Evolutionary conservation across 2,888 invertebrate genomes (phyloP), one percentile per base, ranked within the genome.

Genomic region (Scaptodrosophila latifasciaeformis): DNA sequence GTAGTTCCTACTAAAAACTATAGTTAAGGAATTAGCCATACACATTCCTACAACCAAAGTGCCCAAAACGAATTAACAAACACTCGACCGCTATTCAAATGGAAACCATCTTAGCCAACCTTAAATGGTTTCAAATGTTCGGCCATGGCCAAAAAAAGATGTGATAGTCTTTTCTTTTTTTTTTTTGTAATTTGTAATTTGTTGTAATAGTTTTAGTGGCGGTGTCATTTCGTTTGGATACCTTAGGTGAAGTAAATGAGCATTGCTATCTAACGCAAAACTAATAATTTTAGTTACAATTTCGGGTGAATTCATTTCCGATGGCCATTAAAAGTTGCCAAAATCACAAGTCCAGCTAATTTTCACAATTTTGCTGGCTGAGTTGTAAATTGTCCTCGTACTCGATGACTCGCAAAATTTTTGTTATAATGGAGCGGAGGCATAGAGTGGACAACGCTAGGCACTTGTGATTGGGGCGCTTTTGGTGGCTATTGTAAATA

Each of bases 21-120:
- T 84, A 84, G 85, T 85, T 85, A 71, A 85, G 86, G 80, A 82
- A 84, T 53, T 86, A 86, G 85, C 81, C 83, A 86, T 86, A 86
- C 75, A 82, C 86, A 86, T 82, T 86, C 78, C 83, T 83, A 81
- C 79, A 78, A 83, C 85, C 76, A 79, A 75, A 76, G 62, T 77
- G 76, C 84, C 83, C 85, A 84, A 85, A 76, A 83, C 84, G 84
- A n/a, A n/a, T n/a, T n/a, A n/a, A n/a, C n/a, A n/a, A n/a, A n/a
- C n/a, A n/a, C n/a, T n/a, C n/a, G n/a, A n/a, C n/a, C n/a, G n/a
- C n/a, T n/a, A n/a, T n/a, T n/a, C n/a, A n/a, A n/a, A n/a, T n/a
- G n/a, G 34, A 34, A 34, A 34, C 34, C 34, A 34, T 34, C 2
- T 27, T 5, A 13, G 34, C 34, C 34, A 34, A 34, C 34, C n/a